These are phyloP conservation scores for Neria commutata DNA, from an alignment of 2,888 invertebrate genomes.

Conservation along the genomic window DNA sequence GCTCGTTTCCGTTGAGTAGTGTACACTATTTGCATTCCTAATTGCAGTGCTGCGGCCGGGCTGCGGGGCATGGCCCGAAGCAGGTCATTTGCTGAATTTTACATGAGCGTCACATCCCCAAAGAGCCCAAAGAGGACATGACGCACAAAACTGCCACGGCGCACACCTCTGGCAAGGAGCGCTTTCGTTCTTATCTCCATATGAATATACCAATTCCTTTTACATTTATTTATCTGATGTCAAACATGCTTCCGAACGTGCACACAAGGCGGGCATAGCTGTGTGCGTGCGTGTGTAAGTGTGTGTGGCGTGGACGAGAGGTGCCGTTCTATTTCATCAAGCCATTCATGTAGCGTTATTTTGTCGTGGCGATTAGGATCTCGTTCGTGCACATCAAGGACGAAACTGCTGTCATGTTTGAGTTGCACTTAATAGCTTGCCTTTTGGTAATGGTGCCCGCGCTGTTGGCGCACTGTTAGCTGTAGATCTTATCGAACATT, in stretches of 20 bases:
- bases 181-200: constrained; percentile 9
- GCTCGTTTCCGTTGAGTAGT: not conserved
- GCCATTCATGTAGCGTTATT: too few relatives aligned
- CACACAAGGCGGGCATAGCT: too few relatives aligned
- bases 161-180: constrained; percentile 22
- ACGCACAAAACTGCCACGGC: not conserved
- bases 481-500: constrained; percentile 57
- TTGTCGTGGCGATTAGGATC: too few relatives aligned
- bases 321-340: not conserved
- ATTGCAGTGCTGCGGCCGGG: not conserved
- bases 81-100: constrained; percentile 52
- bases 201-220: not conserved
- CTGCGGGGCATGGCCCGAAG: not conserved
- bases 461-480: constrained; percentile 1
- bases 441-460: too few relatives aligned
- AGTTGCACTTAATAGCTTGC: too few relatives aligned
- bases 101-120: constrained; percentile 39
- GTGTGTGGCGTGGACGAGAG: too few relatives aligned
- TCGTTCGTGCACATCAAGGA: too few relatives aligned
- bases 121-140: constrained; percentile 19
- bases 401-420: too few relatives aligned
- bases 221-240: constrained; percentile 49
- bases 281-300: too few relatives aligned
- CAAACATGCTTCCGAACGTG: constrained; percentile 54
- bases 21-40: not conserved